phyloP scores from a whole-genome alignment of 2,797 vertebrate genomes.

The Knipowitschia caucasica region DNA sequence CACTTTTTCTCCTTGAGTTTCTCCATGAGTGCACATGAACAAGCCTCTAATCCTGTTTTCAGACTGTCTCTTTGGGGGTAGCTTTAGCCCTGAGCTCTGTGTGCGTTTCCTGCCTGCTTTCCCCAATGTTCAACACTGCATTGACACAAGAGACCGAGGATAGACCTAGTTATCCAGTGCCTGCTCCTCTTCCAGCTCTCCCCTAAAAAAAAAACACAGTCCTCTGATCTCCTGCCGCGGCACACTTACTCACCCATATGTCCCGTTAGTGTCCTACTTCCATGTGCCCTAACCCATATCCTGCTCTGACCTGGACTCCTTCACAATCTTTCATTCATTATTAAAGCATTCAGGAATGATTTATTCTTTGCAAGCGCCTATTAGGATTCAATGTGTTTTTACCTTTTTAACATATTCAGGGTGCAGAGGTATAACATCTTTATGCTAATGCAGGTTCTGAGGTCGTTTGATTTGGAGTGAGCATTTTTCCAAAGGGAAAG shows the following conservation, averaged over 20 bases:
- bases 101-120: conserved; percentile 34
- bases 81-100: conserved; percentile 6
- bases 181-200: conserved; percentile 10
- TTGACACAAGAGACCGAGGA: conserved; percentile 30
- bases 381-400: conserved; percentile 41
- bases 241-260: conserved; percentile 27
- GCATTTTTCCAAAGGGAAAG: not conserved
- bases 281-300: conserved; percentile 28
- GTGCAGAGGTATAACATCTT: conserved; percentile 25
- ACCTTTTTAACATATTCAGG: conserved; percentile 33
- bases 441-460: conserved; percentile 31
- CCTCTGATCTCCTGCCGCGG: conserved; percentile 54
- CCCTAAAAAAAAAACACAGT: not conserved
- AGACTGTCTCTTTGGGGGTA: conserved; percentile 22
- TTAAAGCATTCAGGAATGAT: conserved; percentile 56
- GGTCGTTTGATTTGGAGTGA: not conserved
- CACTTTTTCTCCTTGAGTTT: conserved; percentile 18
- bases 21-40: conserved; percentile 6
- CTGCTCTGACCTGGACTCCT: conserved; percentile 26
- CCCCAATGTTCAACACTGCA: conserved; percentile 36
- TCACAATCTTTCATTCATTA: conserved; percentile 64
- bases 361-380: conserved; percentile 41
- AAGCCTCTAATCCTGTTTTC: conserved; percentile 26
- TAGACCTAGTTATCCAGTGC: conserved; percentile 11
- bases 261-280: conserved; percentile 18